phyloP scores from a whole-genome alignment of 2,113 vertebrate genomes.

The Beaufortia kweichowensis region DNA sequence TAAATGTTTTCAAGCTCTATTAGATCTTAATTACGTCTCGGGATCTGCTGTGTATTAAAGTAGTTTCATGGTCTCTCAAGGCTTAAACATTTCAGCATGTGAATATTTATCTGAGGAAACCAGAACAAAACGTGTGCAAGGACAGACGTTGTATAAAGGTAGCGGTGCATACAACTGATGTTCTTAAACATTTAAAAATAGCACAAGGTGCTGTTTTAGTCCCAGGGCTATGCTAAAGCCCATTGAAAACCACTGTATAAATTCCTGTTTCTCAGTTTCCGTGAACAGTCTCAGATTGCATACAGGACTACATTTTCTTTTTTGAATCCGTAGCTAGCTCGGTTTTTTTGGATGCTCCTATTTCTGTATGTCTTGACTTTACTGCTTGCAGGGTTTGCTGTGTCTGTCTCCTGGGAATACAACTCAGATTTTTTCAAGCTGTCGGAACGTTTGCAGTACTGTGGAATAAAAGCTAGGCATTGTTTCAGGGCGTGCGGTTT shows the following conservation, averaged over 20 bases:
- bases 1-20: not conserved
- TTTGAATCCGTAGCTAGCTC: not conserved
- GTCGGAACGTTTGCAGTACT: constrained; percentile 15
- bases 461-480: constrained; percentile 9
- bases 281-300: not conserved
- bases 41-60: not conserved
- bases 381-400: constrained; percentile 10
- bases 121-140: constrained; percentile 3
- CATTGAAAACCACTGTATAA: constrained; percentile 7
- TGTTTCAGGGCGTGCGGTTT: constrained; percentile 28
- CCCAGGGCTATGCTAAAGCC: constrained; percentile 8
- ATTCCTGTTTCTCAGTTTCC: not conserved
- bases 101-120: constrained; percentile 11
- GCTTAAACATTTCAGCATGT: constrained; percentile 20
- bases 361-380: constrained; percentile 26
- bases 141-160: not conserved
- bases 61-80: constrained; percentile 5
- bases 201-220: constrained; percentile 21
- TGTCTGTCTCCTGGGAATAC: constrained; percentile 22
- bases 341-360: constrained; percentile 12
- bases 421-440: constrained; percentile 34
- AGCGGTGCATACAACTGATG: constrained; percentile 20
- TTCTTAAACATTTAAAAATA: constrained; percentile 23
- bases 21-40: not conserved
- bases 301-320: not conserved